Evolutionary conservation across 2,888 invertebrate genomes (phyloP).

Genomic region (Apeira syringaria): DNA sequence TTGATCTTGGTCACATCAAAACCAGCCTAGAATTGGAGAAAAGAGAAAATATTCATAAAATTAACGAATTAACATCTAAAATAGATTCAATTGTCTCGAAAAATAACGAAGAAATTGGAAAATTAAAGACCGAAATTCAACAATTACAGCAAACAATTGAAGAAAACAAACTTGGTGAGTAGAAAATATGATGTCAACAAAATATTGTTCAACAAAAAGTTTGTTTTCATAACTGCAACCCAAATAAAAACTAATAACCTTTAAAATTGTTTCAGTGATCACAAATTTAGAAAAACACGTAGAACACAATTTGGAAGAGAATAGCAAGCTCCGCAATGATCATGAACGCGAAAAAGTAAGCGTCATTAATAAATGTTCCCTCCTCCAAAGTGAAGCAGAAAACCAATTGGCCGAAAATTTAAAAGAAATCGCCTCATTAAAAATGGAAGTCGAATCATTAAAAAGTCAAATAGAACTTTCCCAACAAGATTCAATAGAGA

Average conservation of each 20-base stretch:
- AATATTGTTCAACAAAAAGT: background rate
- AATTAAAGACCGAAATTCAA: constrained; percentile 35
- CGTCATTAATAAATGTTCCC: constrained; percentile 47
- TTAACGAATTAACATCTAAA: constrained; percentile 22
- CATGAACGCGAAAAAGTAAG: constrained; percentile 44
- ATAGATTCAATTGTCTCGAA: constrained; percentile 17
- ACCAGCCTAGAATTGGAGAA: constrained; percentile 27
- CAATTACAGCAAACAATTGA: constrained; percentile 36
- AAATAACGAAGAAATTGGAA: constrained; percentile 16
- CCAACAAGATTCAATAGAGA: constrained; percentile 41
- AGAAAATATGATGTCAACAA: constrained; percentile 1
- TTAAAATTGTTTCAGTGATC: constrained; percentile 58
- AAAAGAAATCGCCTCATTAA: constrained; percentile 42
- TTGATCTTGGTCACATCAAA: constrained; percentile 45
- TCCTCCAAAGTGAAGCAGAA: constrained; percentile 54
- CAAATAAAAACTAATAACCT: too few relatives aligned
- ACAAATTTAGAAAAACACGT: constrained; percentile 45
- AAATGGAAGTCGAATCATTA: constrained; percentile 39
- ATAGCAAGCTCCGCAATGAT: constrained; percentile 40
- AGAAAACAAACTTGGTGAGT: constrained; percentile 49
- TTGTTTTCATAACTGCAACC: too few relatives aligned
- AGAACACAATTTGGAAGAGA: constrained; percentile 42
- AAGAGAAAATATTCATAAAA: constrained; percentile 20
- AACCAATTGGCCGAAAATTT: constrained; percentile 46
- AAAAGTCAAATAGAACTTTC: constrained; percentile 33